Evolutionary conservation across 2,113 vertebrate genomes (phyloP), one percentile per base, ranked within the genome.

Genomic region (Halichoeres trimaculatus): DNA sequence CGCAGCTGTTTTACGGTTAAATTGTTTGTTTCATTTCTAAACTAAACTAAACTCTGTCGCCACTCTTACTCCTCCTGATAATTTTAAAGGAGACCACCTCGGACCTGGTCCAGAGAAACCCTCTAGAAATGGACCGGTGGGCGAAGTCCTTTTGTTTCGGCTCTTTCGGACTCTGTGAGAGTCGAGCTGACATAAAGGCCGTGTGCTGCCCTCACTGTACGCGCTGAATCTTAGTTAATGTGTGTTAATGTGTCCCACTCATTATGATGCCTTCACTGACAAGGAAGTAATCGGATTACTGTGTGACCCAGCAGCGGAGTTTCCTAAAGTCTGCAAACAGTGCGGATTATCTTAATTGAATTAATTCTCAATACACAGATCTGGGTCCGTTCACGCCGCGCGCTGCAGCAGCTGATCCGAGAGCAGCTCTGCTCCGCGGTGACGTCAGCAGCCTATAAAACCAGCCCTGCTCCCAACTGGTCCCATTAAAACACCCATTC

Each of bases 401-500:
- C n/a, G 35, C 30, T 12, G 85, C 78, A 19, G 85, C 58, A 38
- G 89, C 85, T 85, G 82, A 83, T 76, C 75, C 43, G 67, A 83
- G 83, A 68, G 81, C 90, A 84, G 90, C 91, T 89, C 91, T 36
- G 88, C 93, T 91, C 93, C 91, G 91, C 86, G 87, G 93, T 98
- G 97, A 99, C 97, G 98, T 98, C 95, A 97, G 88, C 89, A 53
- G 90, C 12, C 91, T 97, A 97, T 98, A 98, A 96, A 98, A 95
- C 80, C 91, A 89, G 93, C 92, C 83, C 92, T 92, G 93, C 90
- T 88, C 93, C 91, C 65, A 85, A 84, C 86, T 79, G 94, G 92
- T 89, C 91, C 69, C 88, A 89, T 74, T 75, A 61, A 85, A 85
- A 83, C 47, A 66, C 51, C 47, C 71, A 64, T 52, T 58, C 73